Conservation (phyloP, 1,140 invertebrate species). For the Antheraea mylitta region DNA sequence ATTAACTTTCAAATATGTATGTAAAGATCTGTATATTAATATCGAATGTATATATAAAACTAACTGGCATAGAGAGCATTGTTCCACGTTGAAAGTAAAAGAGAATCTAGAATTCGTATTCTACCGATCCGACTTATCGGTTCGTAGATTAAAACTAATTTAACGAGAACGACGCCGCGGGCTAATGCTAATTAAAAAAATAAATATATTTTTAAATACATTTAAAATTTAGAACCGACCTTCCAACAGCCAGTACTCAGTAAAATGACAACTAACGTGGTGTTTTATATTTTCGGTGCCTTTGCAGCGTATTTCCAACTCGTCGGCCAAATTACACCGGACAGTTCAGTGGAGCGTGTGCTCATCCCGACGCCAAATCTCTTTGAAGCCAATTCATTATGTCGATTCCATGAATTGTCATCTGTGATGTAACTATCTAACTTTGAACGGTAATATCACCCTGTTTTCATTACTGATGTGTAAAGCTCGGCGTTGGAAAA, state of each 20-base stretch:
- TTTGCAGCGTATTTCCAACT: constrained; percentile 28
- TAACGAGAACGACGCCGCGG: too few species aligned
- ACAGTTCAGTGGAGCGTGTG: constrained; percentile 30
- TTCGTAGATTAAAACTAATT: too few species aligned
- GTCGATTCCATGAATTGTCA: constrained; percentile 31
- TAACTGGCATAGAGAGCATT: too few species aligned
- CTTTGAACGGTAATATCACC: constrained; percentile 15
- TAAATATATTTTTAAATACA: too few species aligned
- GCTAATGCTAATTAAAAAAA: too few species aligned
- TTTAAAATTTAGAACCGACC: neutral
- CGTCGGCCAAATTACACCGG: constrained; percentile 33
- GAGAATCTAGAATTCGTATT: too few species aligned
- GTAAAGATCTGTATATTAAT: too few species aligned
- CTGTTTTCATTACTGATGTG: neutral
- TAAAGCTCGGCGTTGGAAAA: neutral
- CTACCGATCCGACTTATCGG: too few species aligned
- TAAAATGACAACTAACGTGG: constrained; percentile 20
- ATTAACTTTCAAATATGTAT: too few species aligned
- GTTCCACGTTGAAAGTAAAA: too few species aligned
- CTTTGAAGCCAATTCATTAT: constrained; percentile 40
- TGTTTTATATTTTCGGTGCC: constrained; percentile 20
- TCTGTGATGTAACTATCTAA: constrained; percentile 28
- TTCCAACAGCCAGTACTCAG: constrained; percentile 9
- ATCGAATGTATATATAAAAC: too few species aligned
- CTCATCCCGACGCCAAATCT: constrained; percentile 14